phyloP scores from a whole-genome alignment of 1,140 invertebrate genomes.

The Apocrypta bakeri region DNA sequence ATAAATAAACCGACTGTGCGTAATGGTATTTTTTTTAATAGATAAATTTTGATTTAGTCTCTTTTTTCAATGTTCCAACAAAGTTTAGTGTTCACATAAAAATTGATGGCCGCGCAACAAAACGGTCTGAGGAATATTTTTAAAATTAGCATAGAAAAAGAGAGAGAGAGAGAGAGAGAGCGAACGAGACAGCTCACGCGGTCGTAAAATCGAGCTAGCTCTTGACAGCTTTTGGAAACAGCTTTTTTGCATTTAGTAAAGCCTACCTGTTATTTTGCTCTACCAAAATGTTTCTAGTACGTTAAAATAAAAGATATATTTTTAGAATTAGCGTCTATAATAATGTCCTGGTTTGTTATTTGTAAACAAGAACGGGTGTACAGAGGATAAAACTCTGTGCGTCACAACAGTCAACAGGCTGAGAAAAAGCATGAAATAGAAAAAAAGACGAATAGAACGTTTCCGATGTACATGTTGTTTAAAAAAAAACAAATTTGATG shows the following conservation, averaged over 20 bases:
- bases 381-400: not conserved
- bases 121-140: not conserved
- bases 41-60: not conserved
- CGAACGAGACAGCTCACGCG: too few relatives aligned
- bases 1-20: too few relatives aligned
- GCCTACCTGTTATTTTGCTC: too few relatives aligned
- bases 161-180: not conserved
- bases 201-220: not conserved
- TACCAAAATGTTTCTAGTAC: too few relatives aligned
- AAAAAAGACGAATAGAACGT: not conserved
- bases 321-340: too few relatives aligned
- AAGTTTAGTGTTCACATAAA: not conserved
- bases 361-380: too few relatives aligned
- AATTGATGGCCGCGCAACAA: not conserved
- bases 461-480: conserved; percentile 12
- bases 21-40: not conserved
- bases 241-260: not conserved
- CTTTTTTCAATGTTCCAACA: not conserved
- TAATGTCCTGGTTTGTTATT: too few relatives aligned
- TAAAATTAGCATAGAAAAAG: not conserved
- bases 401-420: not conserved
- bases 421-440: not conserved
- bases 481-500: conserved; percentile 42
- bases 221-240: not conserved
- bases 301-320: too few relatives aligned